Conservation (phyloP, 2,888 invertebrate genomes). For the Phaonia tiefii region DNA sequence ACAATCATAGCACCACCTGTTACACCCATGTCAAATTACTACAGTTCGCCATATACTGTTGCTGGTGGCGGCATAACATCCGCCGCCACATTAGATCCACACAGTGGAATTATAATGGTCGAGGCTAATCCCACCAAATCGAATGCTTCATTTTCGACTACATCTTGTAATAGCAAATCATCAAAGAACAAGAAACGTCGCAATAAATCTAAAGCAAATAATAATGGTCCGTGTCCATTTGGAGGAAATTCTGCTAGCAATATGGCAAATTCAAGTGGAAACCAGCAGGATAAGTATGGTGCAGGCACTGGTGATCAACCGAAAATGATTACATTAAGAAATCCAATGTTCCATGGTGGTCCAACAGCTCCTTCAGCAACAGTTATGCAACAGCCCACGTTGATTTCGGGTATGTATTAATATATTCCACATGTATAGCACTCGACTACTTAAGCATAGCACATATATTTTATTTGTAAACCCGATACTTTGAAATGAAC, state of each 20-base stretch:
- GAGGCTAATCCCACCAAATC: slow-evolving; percentile 74
- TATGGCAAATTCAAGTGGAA: slow-evolving; percentile 18
- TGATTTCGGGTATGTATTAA: slow-evolving; percentile 71
- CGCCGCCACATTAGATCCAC: slow-evolving; percentile 72
- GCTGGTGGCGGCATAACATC: slow-evolving; percentile 68
- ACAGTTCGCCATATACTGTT: slow-evolving; percentile 68
- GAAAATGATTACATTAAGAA: slow-evolving; percentile 89
- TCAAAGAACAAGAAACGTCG: slow-evolving; percentile 76
- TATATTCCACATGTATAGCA: not conserved
- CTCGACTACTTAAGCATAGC: too few species aligned
- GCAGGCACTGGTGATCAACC: slow-evolving; percentile 72
- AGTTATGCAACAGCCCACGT: slow-evolving; percentile 67
- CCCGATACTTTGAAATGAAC: too few species aligned
- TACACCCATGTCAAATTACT: slow-evolving; percentile 69
- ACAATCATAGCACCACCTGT: slow-evolving; percentile 71
- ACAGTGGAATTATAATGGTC: slow-evolving; percentile 79
- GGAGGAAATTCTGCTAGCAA: slow-evolving; percentile 50
- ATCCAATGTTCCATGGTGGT: slow-evolving; percentile 86
- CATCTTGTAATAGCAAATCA: slow-evolving; percentile 71
- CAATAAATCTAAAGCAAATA: slow-evolving; percentile 75
- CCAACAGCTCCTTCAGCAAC: slow-evolving; percentile 63
- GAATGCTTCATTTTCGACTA: slow-evolving; percentile 49
- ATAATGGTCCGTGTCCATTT: slow-evolving; percentile 52
- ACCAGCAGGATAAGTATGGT: slow-evolving; percentile 63
- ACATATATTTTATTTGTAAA: too few species aligned